phyloP scores from a whole-genome alignment of 2,888 invertebrate species.

The Polydrusus tereticollis region DNA sequence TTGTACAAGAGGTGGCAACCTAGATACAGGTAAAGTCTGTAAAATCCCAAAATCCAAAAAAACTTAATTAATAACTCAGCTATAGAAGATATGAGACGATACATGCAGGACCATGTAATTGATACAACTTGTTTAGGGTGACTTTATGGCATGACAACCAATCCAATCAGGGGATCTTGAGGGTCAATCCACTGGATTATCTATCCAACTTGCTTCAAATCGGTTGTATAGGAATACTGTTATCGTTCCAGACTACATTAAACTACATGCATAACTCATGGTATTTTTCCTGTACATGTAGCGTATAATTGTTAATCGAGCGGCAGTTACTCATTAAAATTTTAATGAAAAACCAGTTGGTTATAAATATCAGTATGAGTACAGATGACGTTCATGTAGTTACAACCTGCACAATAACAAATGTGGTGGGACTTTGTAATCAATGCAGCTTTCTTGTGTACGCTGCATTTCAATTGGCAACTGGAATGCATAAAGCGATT shows the following conservation, averaged over 20 bases:
- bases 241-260: neutral
- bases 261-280: neutral
- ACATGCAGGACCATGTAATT: too few species aligned
- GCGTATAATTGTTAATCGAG: neutral
- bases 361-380: neutral
- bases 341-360: conserved; percentile 10
- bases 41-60: too few species aligned
- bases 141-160: too few species aligned
- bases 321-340: neutral
- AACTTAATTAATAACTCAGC: too few species aligned
- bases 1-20: too few species aligned
- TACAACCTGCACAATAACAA: neutral
- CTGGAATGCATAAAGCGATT: neutral
- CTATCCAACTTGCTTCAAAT: too few species aligned
- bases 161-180: too few species aligned
- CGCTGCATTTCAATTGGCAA: neutral
- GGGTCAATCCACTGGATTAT: too few species aligned
- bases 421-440: neutral
- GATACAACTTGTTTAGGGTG: too few species aligned
- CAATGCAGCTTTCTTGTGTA: neutral
- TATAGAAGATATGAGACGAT: too few species aligned
- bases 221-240: too few species aligned
- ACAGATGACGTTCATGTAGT: neutral
- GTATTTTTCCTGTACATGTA: neutral
- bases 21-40: too few species aligned